A percentile compares a stretch with the other conserved stretches of the same genome.
Evolutionary conservation across 2,113 vertebrate species (phyloP).

Genomic region (Solea senegalensis): DNA sequence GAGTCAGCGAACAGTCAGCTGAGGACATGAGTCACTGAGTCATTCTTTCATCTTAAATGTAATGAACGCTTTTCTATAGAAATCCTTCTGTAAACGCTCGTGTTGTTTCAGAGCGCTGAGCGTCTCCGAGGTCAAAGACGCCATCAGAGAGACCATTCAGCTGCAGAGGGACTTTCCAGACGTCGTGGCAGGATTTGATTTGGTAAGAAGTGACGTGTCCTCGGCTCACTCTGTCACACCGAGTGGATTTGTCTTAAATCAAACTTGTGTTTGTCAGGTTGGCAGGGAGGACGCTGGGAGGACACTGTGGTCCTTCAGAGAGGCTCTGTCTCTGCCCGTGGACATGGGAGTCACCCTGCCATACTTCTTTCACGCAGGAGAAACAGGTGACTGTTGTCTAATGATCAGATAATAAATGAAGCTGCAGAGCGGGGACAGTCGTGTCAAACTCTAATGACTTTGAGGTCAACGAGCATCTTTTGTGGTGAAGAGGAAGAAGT

Average conservation of each 20-base stretch:
- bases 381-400: conserved; percentile 87
- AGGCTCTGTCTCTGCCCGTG: conserved; percentile 83
- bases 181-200: conserved; percentile 89
- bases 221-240: too few species aligned
- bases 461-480: too few species aligned
- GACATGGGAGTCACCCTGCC: conserved; percentile 78
- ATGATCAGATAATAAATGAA: not conserved
- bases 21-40: too few species aligned
- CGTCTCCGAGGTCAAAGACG: conserved; percentile 79
- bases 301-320: conserved; percentile 84
- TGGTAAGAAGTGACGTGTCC: conserved; percentile 77
- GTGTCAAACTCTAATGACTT: too few species aligned
- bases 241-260: not conserved
- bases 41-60: too few species aligned
- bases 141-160: conserved; percentile 80
- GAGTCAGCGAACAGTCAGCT: too few species aligned
- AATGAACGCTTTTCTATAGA: too few species aligned
- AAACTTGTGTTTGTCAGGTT: conserved; percentile 78
- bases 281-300: conserved; percentile 88
- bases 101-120: conserved; percentile 74
- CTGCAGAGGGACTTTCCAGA: conserved; percentile 84
- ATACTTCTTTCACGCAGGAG: conserved; percentile 93
- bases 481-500: too few species aligned
- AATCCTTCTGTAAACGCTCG: too few species aligned
- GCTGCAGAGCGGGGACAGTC: too few species aligned